A percentile compares a stretch with the other conserved stretches of the same genome.
Conservation (phyloP, 2,888 invertebrate genomes). For the Melanotus villosus region DNA sequence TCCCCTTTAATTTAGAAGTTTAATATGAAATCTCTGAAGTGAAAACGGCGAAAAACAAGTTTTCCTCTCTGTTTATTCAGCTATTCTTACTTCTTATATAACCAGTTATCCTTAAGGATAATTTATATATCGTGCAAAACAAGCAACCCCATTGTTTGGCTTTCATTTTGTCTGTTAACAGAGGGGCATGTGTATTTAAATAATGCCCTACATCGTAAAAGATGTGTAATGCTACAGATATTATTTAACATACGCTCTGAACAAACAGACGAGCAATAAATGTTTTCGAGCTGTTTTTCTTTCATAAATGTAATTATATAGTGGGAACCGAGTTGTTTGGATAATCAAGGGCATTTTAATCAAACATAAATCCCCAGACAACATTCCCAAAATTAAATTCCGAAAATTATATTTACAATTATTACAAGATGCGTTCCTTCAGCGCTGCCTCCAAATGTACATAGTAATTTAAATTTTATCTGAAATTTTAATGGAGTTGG, state of each 20-base stretch:
- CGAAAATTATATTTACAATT: constrained; percentile 35
- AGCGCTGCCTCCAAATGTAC: constrained; percentile 8
- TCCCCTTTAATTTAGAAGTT: constrained; percentile 36
- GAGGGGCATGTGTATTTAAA: constrained; percentile 58
- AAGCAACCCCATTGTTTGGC: constrained; percentile 61
- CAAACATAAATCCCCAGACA: constrained; percentile 40
- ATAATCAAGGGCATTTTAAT: constrained; percentile 43
- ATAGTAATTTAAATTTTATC: constrained; percentile 19
- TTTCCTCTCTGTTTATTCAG: constrained; percentile 41
- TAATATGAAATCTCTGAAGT: constrained; percentile 38
- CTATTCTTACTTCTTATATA: constrained; percentile 39
- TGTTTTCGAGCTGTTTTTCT: constrained; percentile 61
- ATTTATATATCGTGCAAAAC: constrained; percentile 55
- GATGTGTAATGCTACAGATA: constrained; percentile 59
- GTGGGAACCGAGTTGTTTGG: constrained; percentile 44
- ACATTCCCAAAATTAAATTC: constrained; percentile 35
- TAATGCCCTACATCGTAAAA: constrained; percentile 60
- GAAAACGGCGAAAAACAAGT: constrained; percentile 41
- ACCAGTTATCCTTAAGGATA: constrained; percentile 48
- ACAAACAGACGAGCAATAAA: constrained; percentile 61
- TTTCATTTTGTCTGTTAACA: constrained; percentile 63
- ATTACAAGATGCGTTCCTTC: constrained; percentile 34
- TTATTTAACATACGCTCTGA: constrained; percentile 60
- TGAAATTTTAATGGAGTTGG: constrained; percentile 29
- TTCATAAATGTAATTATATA: constrained; percentile 60